phyloP scores from a whole-genome alignment of 1,140 invertebrate species.

The Pseudomyrmex cubaensis region DNA sequence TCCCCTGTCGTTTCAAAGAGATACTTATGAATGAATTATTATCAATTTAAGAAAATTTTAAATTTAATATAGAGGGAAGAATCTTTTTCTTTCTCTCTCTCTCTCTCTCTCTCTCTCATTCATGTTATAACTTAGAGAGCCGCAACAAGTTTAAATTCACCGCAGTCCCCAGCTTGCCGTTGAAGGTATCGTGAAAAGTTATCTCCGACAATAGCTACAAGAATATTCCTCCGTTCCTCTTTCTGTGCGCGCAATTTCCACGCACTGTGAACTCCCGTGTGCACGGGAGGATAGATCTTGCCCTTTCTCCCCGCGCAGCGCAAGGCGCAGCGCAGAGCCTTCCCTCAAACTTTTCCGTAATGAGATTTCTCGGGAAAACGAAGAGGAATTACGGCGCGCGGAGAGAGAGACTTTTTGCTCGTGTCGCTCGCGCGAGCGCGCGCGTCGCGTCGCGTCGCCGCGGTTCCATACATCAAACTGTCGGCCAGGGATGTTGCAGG shows the following conservation, averaged over 20 bases:
- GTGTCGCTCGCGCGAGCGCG: constrained; percentile 25
- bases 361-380: constrained; percentile 62
- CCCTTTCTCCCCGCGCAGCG: constrained; percentile 7
- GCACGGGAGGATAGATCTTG: constrained; percentile 26
- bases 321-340: constrained; percentile 30
- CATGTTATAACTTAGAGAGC: constrained; percentile 1
- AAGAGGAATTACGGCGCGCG: constrained; percentile 58
- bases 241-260: constrained; percentile 28
- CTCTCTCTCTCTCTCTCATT: no score
- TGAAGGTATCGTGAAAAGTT: constrained; percentile 51
- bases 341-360: constrained; percentile 61
- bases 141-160: constrained; percentile 59
- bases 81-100: not conserved
- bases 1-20: not conserved
- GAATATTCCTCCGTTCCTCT: constrained; percentile 41
- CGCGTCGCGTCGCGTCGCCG: constrained; percentile 4
- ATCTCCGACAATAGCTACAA: constrained; percentile 44
- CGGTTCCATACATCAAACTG: constrained; percentile 70
- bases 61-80: constrained; percentile 38
- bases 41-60: constrained; percentile 29
- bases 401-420: constrained; percentile 51
- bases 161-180: constrained; percentile 12
- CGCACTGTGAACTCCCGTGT: constrained; percentile 26
- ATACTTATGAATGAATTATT: constrained; percentile 47
- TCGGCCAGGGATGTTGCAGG: constrained; percentile 53